A percentile compares a stretch with the other conserved stretches of the same genome.
phyloP scores from a whole-genome alignment of 2,888 invertebrate genomes.

The Sepiola atlantica region DNA sequence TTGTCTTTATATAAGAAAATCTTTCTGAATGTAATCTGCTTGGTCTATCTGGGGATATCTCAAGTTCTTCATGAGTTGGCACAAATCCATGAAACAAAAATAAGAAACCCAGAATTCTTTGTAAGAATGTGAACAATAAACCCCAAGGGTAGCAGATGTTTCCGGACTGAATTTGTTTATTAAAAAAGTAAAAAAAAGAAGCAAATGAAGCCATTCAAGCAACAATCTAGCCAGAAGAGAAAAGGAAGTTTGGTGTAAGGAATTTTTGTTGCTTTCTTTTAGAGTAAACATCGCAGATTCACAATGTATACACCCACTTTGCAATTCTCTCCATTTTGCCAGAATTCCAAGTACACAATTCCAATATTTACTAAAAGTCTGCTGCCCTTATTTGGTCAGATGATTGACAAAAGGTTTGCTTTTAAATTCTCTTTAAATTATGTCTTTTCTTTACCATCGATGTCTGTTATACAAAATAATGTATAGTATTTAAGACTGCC shows the following conservation, averaged over 20 bases:
- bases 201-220: not conserved
- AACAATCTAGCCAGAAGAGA: not conserved
- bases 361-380: not conserved
- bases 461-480: too few species aligned
- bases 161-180: slow-evolving; percentile 14
- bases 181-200: not conserved
- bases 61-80: not conserved
- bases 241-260: not conserved
- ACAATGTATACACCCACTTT: not conserved
- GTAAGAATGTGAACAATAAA: not conserved
- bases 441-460: not conserved
- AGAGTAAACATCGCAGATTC: not conserved
- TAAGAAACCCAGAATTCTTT: not conserved
- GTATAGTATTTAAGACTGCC: too few species aligned
- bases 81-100: not conserved
- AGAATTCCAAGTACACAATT: not conserved
- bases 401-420: not conserved
- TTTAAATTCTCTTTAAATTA: not conserved
- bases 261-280: not conserved
- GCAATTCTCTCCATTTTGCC: not conserved
- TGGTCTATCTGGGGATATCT: not conserved
- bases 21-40: not conserved
- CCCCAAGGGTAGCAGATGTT: not conserved
- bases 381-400: not conserved
- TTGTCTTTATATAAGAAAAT: not conserved